Evolutionary conservation across 2,888 invertebrate species (phyloP).

Genomic region (Phortica magna): DNA sequence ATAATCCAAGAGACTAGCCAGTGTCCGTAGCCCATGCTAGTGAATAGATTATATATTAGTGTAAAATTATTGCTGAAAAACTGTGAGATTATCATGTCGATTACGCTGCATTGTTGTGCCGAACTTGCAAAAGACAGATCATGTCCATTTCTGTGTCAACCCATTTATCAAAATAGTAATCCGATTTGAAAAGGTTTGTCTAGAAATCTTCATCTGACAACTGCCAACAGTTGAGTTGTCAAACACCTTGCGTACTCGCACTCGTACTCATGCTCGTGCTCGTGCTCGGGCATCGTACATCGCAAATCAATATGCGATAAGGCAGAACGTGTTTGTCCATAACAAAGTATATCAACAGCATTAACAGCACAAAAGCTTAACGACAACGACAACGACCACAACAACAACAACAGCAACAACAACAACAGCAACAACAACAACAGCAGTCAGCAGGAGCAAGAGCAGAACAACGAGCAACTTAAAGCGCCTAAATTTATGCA

Average conservation of each 20-base stretch:
- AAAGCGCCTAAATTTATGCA: slow-evolving; percentile 16
- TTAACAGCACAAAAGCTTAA: slow-evolving; percentile 8
- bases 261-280: too few species aligned
- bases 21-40: too few species aligned
- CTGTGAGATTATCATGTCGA: too few species aligned
- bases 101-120: too few species aligned
- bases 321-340: slow-evolving; percentile 1
- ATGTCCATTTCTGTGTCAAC: too few species aligned
- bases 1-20: too few species aligned
- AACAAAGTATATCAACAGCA: slow-evolving; percentile 18
- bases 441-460: neutral
- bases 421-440: neutral
- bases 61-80: too few species aligned
- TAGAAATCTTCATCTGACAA: neutral
- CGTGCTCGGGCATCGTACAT: too few species aligned
- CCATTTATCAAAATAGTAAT: too few species aligned
- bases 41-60: too few species aligned
- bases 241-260: too few species aligned
- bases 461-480: neutral
- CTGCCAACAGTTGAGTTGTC: neutral
- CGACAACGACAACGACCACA: neutral
- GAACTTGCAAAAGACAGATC: too few species aligned
- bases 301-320: neutral
- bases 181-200: neutral
- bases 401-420: neutral